Conservation (phyloP, 1,140 invertebrate species). For the Trypoxylus dichotomus region DNA sequence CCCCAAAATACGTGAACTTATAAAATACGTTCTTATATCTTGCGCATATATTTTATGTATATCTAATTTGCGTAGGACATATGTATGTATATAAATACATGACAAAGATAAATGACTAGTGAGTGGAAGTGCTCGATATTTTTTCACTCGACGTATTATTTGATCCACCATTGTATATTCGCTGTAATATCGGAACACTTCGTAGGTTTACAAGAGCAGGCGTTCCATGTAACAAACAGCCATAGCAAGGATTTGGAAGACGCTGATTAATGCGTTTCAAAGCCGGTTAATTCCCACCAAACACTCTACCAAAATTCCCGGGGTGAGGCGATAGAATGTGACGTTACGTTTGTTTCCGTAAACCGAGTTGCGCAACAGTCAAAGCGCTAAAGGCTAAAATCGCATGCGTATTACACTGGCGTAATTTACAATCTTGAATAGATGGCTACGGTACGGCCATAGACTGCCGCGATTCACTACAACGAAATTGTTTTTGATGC, state of each 20-base stretch:
- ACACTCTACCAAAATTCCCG: slow-evolving; percentile 54
- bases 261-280: slow-evolving; percentile 54
- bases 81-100: too few species aligned
- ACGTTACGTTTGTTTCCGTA: not conserved
- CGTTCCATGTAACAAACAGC: slow-evolving; percentile 50
- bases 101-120: not conserved
- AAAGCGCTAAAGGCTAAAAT: slow-evolving; percentile 39
- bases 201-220: slow-evolving; percentile 32
- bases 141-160: not conserved
- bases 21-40: not conserved
- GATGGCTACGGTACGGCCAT: slow-evolving; percentile 48
- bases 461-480: slow-evolving; percentile 45
- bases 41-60: not conserved
- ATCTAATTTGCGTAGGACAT: not conserved
- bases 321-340: slow-evolving; percentile 28
- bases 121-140: not conserved
- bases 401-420: slow-evolving; percentile 49
- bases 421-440: slow-evolving; percentile 52
- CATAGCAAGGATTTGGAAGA: slow-evolving; percentile 52
- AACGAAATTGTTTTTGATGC: slow-evolving; percentile 50
- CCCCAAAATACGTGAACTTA: not conserved
- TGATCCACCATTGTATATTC: slow-evolving; percentile 26
- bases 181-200: slow-evolving; percentile 12
- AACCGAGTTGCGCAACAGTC: slow-evolving; percentile 35
- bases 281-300: slow-evolving; percentile 54